These are phyloP conservation scores for Malachius bipustulatus DNA, from an alignment of 2,888 invertebrate genomes.

Conservation along the genomic window DNA sequence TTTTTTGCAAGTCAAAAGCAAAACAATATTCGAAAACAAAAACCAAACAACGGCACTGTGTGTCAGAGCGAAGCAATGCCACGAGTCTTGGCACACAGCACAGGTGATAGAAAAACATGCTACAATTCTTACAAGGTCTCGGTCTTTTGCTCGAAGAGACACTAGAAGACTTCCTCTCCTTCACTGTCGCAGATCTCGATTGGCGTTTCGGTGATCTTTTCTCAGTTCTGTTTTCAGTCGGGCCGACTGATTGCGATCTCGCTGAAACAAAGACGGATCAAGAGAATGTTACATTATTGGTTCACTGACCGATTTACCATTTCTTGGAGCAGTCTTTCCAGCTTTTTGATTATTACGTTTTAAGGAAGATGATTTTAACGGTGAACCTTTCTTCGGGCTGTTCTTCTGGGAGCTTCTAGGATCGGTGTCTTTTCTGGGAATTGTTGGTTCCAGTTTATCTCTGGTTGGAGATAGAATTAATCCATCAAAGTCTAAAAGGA, in stretches of 20 bases:
- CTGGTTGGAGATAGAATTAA: conserved; percentile 58
- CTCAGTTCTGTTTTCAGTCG: conserved; percentile 41
- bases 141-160: conserved; percentile 48
- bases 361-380: conserved; percentile 44
- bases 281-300: too few species aligned
- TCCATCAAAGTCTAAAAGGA: conserved; percentile 44
- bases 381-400: conserved; percentile 44
- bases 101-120: too few species aligned
- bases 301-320: conserved; percentile 32
- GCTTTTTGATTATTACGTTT: conserved; percentile 40
- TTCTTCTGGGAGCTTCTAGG: conserved; percentile 37
- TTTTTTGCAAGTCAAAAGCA: too few species aligned
- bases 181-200: conserved; percentile 51
- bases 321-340: conserved; percentile 43
- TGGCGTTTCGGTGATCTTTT: conserved; percentile 71
- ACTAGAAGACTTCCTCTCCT: conserved; percentile 51
- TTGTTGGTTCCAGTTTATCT: conserved; percentile 58
- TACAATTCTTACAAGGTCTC: conserved; percentile 63
- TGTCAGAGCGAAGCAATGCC: conserved; percentile 10
- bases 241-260: conserved; percentile 61
- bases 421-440: conserved; percentile 46
- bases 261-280: conserved; percentile 32
- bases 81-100: conserved; percentile 41
- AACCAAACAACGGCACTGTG: too few species aligned
- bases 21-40: too few species aligned